These are phyloP conservation scores for Gavia stellata DNA, from an alignment of 2,113 vertebrate genomes.

Conservation along the genomic window DNA sequence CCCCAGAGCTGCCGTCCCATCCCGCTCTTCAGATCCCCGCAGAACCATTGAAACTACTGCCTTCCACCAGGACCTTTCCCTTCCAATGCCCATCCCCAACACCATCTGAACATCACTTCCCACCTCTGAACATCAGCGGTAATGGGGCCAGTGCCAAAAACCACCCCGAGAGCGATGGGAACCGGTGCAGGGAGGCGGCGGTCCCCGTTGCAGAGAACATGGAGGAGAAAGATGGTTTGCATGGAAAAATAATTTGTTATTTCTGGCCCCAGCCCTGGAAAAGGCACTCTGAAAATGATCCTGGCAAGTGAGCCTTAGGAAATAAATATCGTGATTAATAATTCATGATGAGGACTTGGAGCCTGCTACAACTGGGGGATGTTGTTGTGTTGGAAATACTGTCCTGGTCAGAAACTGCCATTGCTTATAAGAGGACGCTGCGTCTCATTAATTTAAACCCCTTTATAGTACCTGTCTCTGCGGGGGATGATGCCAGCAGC, in stretches of 20 bases:
- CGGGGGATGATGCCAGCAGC: background rate
- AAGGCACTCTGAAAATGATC: background rate
- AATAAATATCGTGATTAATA: background rate
- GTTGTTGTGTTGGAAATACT: background rate
- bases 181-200: rapidly evolving
- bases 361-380: background rate
- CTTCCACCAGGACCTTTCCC: background rate
- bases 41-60: background rate
- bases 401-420: background rate
- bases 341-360: too few species aligned
- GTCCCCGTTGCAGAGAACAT: rapidly evolving
- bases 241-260: background rate
- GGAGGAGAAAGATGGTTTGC: background rate
- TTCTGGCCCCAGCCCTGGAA: background rate
- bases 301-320: background rate
- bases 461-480: background rate
- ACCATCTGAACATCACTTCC: too few species aligned
- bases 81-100: background rate
- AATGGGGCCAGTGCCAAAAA: rapidly evolving
- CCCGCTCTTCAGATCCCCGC: rapidly evolving
- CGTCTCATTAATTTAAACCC: background rate
- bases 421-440: rapidly evolving
- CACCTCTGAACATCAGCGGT: rapidly evolving
- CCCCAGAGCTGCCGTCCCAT: too few species aligned
- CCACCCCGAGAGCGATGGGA: background rate